Evolutionary conservation across 2,113 vertebrate species (phyloP), one percentile per base, ranked within the genome.

Genomic region (Cyprinodon tularosa): DNA sequence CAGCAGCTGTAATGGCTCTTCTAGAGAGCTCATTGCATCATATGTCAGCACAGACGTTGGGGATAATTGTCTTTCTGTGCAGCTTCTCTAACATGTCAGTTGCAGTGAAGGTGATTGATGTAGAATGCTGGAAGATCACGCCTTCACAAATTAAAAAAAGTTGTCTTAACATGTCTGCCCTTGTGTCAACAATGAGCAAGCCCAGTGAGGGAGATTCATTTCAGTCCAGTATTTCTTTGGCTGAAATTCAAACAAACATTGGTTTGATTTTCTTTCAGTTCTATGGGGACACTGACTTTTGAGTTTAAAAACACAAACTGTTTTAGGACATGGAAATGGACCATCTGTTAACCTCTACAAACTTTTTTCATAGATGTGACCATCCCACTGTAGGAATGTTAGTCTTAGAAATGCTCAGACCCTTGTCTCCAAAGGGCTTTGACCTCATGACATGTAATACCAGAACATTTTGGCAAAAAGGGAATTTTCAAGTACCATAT

Each of bases 381-480:
- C 77, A 76, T 68, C 77, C 88, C 9, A 12, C n/a, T 12, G 64
- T n/a, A 62, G 83, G 84, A 88, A 87, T 90, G 90, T 67, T 82
- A 76, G 62, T 80, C 68, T 71, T 36, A 13, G 50, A 20, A 45
- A 48, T 40, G 68, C 71, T 81, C 81, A 15, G 80, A 78, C 73
- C 68, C 47, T 45, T 72, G 68, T 84, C 76, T 81, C 59, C 62
- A 36, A 68, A 72, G 40, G 4, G 65, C 80, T 53, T 3, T 39
- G 3, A 67, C 64, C 82, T 76, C 3, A 2, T 74, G 72, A 74
- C 68, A 61, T 20, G 69, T 80, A 12, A 72, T 62, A 83, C 22
- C 72, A 44, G 20, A 53, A 65, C 62, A 62, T 29, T 29, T 29
- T 29, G 29, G 29, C 29, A 29, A 29, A 29, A 29, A 29, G 29